These are phyloP conservation scores for Tragopan temminckii DNA, from an alignment of 2,797 vertebrate species.

Conservation along the genomic window DNA sequence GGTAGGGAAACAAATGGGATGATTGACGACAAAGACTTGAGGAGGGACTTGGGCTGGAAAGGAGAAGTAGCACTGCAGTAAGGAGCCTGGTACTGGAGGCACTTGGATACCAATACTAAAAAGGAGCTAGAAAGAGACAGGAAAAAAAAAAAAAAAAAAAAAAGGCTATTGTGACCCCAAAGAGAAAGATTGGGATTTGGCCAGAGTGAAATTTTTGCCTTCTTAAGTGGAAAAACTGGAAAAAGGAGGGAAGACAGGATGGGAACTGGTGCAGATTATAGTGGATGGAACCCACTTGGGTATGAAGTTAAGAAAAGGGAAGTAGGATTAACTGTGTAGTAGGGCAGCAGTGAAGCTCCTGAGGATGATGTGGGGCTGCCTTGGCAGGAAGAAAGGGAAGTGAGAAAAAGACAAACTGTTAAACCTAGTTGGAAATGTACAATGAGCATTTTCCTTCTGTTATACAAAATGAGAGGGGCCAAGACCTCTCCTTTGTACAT, in stretches of 20 bases:
- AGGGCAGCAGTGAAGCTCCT: background rate
- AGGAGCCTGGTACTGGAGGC: background rate
- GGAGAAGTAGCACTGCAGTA: background rate
- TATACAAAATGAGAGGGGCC: background rate
- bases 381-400: background rate
- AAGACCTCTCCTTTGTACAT: background rate
- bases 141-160: background rate
- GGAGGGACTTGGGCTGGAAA: background rate
- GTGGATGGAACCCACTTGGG: too few species aligned
- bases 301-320: background rate
- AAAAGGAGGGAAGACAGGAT: background rate
- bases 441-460: background rate
- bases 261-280: fast-evolving
- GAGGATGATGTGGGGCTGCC: background rate
- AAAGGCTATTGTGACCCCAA: background rate
- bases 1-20: background rate
- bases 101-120: background rate
- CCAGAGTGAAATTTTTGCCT: background rate
- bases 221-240: background rate
- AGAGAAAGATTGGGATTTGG: background rate
- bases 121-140: background rate
- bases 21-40: background rate
- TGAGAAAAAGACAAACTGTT: background rate
- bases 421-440: background rate
- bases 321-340: background rate